Conservation (phyloP, 2,113 vertebrate species). For the Isichthys henryi region DNA sequence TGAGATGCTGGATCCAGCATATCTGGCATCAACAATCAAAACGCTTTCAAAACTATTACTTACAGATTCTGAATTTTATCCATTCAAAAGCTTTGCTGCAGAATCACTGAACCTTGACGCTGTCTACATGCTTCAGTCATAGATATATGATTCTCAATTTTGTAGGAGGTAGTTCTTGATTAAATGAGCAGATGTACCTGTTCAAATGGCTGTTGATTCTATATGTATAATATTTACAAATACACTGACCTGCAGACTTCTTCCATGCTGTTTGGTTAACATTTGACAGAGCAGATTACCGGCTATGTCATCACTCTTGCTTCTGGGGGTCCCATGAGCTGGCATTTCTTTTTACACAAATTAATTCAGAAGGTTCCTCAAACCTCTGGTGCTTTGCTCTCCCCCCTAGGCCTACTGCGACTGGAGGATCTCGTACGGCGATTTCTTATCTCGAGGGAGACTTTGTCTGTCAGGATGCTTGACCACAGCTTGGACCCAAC, state of each 20-base stretch:
- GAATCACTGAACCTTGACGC: not conserved
- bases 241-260: not conserved
- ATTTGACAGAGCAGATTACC: not conserved
- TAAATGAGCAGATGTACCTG: not conserved
- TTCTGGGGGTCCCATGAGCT: not conserved
- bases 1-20: not conserved
- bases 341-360: not conserved
- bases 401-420: constrained; percentile 53
- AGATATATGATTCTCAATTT: not conserved
- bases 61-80: not conserved
- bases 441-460: constrained; percentile 67
- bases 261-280: not conserved
- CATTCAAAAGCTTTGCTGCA: not conserved
- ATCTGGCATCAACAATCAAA: not conserved
- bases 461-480: constrained; percentile 58
- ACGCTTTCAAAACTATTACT: not conserved
- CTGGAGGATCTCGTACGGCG: constrained; percentile 60
- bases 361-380: not conserved
- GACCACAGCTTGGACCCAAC: constrained; percentile 59
- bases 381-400: constrained; percentile 15
- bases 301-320: not conserved
- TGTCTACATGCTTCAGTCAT: not conserved
- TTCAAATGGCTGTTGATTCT: not conserved
- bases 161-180: not conserved
- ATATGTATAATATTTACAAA: not conserved